Percentiles rank a stretch among this genome's conserved stretches.
Conservation (phyloP, 2,888 invertebrate genomes). For the Stenotaenia linearis region DNA sequence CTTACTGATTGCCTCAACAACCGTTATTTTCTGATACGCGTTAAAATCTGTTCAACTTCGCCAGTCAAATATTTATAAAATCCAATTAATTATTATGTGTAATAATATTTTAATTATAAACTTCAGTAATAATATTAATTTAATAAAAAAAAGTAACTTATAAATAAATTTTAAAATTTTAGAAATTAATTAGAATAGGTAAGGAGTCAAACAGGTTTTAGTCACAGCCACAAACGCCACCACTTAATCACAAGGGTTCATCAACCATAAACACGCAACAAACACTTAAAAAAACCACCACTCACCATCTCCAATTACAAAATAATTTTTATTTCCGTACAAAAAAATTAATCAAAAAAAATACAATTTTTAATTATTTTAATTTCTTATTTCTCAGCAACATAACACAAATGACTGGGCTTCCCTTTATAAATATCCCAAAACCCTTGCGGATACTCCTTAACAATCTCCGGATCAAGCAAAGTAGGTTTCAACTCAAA, state of each 20-base stretch:
- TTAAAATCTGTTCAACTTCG: neutral
- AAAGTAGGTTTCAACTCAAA: neutral
- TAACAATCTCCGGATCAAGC: neutral
- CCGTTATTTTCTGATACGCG: neutral
- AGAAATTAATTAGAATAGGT: neutral
- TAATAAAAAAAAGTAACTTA: too few relatives aligned
- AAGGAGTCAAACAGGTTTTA: neutral
- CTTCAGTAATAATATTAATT: neutral
- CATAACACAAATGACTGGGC: neutral
- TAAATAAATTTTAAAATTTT: neutral
- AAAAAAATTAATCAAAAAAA: neutral
- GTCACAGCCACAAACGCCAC: neutral
- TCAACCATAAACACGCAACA: neutral
- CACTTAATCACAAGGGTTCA: neutral
- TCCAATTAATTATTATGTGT: neutral
- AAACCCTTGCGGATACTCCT: neutral
- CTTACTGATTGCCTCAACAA: neutral
- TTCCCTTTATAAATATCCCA: neutral
- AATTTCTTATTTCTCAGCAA: neutral
- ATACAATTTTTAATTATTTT: neutral
- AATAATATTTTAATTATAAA: neutral
- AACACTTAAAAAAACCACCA: neutral
- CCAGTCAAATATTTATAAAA: too few relatives aligned
- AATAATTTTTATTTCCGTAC: neutral
- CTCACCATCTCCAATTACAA: too few relatives aligned